phyloP scores from a whole-genome alignment of 2,113 vertebrate species.

The Tragulus kanchil region DNA sequence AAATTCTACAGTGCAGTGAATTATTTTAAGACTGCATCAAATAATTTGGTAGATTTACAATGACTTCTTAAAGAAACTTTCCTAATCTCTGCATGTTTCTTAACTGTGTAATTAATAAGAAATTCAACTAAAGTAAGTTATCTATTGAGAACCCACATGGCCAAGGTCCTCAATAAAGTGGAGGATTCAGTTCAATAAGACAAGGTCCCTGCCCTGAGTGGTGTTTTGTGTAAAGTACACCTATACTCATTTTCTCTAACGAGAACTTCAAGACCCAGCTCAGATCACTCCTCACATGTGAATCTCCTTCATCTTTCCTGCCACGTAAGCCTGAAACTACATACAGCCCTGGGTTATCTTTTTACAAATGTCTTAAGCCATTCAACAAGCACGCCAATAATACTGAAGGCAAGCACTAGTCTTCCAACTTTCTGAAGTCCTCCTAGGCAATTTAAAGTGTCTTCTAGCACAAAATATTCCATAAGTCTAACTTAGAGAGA shows the following conservation, averaged over 20 bases:
- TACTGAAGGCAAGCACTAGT: background rate
- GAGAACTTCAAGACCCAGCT: conserved; percentile 33
- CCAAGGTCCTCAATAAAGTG: background rate
- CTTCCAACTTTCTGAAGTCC: background rate
- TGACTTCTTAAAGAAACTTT: conserved; percentile 25
- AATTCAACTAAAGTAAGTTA: conserved; percentile 32
- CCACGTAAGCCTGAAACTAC: background rate
- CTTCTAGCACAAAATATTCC: conserved; percentile 52
- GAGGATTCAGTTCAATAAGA: background rate
- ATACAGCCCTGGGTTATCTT: background rate
- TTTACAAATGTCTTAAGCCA: conserved; percentile 2
- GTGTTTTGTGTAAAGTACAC: background rate
- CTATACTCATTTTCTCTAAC: background rate
- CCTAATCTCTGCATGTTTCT: background rate
- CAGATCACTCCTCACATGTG: background rate
- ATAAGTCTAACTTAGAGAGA: background rate
- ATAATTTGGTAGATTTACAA: background rate
- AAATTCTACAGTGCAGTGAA: conserved; percentile 21
- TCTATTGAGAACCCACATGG: background rate
- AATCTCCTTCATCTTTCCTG: conserved; percentile 32
- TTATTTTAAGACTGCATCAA: conserved; percentile 18
- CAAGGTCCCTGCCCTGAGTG: background rate
- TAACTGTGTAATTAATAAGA: conserved; percentile 7
- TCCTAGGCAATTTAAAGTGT: conserved; percentile 19
- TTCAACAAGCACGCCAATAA: background rate